Percentiles rank a stretch among this genome's conserved stretches.
Conservation (phyloP, 1,140 invertebrate species). For the Cydia pomonella region DNA sequence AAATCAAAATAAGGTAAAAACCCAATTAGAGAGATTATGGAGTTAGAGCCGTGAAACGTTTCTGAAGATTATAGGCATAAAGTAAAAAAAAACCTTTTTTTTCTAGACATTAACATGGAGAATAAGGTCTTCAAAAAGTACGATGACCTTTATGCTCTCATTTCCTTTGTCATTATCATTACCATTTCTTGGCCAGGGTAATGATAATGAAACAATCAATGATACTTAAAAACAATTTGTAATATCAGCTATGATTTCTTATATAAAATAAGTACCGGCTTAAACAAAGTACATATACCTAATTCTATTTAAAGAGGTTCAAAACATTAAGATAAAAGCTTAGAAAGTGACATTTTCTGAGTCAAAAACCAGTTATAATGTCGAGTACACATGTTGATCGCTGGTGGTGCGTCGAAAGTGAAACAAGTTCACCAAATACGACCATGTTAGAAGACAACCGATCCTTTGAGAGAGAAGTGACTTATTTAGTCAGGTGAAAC, state of each 20-base stretch:
- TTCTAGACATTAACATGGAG: background rate
- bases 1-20: background rate
- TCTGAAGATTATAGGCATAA: background rate
- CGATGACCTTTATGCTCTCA: background rate
- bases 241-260: too few relatives aligned
- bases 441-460: background rate
- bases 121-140: background rate
- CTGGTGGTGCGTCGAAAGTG: background rate
- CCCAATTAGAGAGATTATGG: too few relatives aligned
- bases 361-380: constrained; percentile 1
- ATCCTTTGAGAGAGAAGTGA: background rate
- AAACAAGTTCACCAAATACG: background rate
- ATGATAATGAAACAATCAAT: too few relatives aligned
- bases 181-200: too few relatives aligned
- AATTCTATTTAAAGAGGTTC: too few relatives aligned
- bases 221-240: too few relatives aligned
- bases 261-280: too few relatives aligned
- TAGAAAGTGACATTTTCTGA: background rate
- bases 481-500: constrained; percentile 4
- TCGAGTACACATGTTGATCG: background rate
- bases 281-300: too few relatives aligned
- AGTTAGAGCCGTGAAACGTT: background rate
- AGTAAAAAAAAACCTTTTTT: background rate
- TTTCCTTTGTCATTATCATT: background rate
- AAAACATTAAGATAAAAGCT: too few relatives aligned